These are phyloP conservation scores for Leucophenga montana DNA, from an alignment of 2,888 invertebrate genomes.

Conservation along the genomic window DNA sequence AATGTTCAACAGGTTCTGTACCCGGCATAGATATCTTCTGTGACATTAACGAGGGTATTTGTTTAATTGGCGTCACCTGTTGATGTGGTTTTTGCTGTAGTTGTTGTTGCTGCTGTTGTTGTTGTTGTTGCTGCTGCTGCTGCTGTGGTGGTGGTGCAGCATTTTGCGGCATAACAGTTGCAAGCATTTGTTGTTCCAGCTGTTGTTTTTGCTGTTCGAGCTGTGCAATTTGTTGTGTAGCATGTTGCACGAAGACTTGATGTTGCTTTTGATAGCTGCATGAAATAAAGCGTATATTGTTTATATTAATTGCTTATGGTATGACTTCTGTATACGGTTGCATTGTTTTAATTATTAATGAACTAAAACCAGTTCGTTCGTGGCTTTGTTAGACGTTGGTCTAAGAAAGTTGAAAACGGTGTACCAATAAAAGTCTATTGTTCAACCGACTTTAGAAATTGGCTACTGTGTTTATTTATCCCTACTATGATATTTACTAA, in stretches of 20 bases:
- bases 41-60: constrained; percentile 69
- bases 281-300: no score
- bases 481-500: no score
- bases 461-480: no score
- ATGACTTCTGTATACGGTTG: no score
- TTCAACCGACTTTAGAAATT: no score
- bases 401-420: no score
- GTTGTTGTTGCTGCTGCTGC: constrained; percentile 44
- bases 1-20: constrained; percentile 43
- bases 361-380: no score
- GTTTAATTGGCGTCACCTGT: constrained; percentile 21
- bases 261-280: constrained; percentile 92
- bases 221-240: constrained; percentile 89
- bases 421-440: no score
- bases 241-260: constrained; percentile 94
- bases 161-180: constrained; percentile 58
- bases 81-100: constrained; percentile 38
- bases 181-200: constrained; percentile 72
- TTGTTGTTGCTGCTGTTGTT: constrained; percentile 33
- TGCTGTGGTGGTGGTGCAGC: constrained; percentile 73
- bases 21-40: constrained; percentile 72
- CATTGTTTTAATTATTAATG: no score
- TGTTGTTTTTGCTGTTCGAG: constrained; percentile 85
- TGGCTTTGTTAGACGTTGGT: no score
- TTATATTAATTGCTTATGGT: no score